phyloP scores from a whole-genome alignment of 2,888 invertebrate species.

The Hemistola chrysoprasaria region DNA sequence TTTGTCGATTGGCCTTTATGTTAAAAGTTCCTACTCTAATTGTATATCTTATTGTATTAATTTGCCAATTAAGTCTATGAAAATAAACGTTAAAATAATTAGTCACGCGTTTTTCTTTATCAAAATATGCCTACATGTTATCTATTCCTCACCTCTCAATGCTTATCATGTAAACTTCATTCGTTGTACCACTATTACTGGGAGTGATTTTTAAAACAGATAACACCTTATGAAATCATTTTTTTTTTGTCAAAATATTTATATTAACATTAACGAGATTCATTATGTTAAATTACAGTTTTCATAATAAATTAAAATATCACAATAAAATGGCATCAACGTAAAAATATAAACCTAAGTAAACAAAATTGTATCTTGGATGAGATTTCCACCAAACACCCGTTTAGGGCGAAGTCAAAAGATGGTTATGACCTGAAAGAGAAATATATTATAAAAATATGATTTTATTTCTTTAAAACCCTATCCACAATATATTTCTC shows the following conservation, averaged over 20 bases:
- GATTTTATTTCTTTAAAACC: too few relatives aligned
- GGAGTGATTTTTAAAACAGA: too few relatives aligned
- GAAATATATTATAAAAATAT: too few relatives aligned
- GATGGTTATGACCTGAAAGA: slow-evolving; percentile 11
- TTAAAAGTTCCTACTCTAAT: slow-evolving; percentile 41
- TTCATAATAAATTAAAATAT: not conserved
- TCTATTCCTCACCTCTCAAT: slow-evolving; percentile 21
- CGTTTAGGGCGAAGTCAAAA: too few relatives aligned
- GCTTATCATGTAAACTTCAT: not conserved
- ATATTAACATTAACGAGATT: too few relatives aligned
- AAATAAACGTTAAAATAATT: slow-evolving; percentile 30
- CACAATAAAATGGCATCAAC: not conserved
- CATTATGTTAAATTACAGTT: too few relatives aligned
- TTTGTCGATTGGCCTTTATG: slow-evolving; percentile 14
- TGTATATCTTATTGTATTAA: slow-evolving; percentile 24
- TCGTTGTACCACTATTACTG: too few relatives aligned
- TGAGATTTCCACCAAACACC: too few relatives aligned
- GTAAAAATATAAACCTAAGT: slow-evolving; percentile 6
- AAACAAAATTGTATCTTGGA: too few relatives aligned
- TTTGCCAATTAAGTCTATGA: slow-evolving; percentile 20
- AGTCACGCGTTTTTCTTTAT: slow-evolving; percentile 30
- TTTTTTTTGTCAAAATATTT: too few relatives aligned
- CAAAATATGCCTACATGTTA: slow-evolving; percentile 11
- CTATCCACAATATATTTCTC: too few relatives aligned
- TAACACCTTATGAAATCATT: too few relatives aligned